phyloP scores from a whole-genome alignment of 2,797 vertebrate species.

The Uromys caudimaculatus region DNA sequence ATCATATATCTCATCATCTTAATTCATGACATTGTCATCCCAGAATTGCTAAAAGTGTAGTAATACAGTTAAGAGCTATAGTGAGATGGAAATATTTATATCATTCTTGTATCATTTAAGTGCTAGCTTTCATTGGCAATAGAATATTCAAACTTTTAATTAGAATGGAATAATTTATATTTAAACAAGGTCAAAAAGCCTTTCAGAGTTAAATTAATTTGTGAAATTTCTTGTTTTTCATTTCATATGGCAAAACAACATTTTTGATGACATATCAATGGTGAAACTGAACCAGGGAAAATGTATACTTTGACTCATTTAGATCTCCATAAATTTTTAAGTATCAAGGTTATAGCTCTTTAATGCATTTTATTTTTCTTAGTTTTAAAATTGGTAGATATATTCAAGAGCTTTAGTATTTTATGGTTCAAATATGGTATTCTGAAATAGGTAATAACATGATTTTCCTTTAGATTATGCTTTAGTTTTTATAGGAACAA shows the following conservation, averaged over 20 bases:
- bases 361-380: slow-evolving; percentile 58
- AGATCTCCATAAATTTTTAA: slow-evolving; percentile 38
- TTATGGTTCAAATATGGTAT: slow-evolving; percentile 60
- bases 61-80: neutral
- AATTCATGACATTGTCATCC: neutral
- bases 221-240: slow-evolving; percentile 48
- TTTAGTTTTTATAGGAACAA: slow-evolving; percentile 38
- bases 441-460: neutral
- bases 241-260: slow-evolving; percentile 61
- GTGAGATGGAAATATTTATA: slow-evolving; percentile 38
- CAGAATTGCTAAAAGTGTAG: neutral
- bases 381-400: slow-evolving; percentile 33
- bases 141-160: slow-evolving; percentile 38
- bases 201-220: slow-evolving; percentile 28
- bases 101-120: slow-evolving; percentile 38
- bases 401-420: slow-evolving; percentile 33
- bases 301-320: slow-evolving; percentile 12
- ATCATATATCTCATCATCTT: slow-evolving; percentile 10
- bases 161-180: slow-evolving; percentile 29
- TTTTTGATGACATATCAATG: slow-evolving; percentile 34
- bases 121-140: neutral
- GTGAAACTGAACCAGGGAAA: slow-evolving; percentile 46
- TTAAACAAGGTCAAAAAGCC: slow-evolving; percentile 55
- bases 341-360: slow-evolving; percentile 28
- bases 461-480: slow-evolving; percentile 39